Conservation (phyloP, 1,140 invertebrate species). For the Heliconius nattereri region DNA sequence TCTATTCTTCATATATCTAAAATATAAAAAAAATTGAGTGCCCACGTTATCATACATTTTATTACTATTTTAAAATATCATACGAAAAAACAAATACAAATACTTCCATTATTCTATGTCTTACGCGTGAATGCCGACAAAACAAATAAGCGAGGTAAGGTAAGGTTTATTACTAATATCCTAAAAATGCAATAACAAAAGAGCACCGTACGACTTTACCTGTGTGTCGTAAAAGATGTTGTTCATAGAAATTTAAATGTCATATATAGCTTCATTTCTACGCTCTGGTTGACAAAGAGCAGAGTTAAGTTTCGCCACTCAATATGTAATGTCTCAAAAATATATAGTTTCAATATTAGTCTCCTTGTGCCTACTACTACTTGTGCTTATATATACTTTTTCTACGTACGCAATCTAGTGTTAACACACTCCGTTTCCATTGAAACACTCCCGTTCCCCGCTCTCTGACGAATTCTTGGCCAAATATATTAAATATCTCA, state of each 20-base stretch:
- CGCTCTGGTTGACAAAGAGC: too few relatives aligned
- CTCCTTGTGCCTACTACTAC: too few relatives aligned
- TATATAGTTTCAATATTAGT: too few relatives aligned
- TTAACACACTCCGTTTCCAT: too few relatives aligned
- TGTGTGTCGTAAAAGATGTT: constrained; percentile 14
- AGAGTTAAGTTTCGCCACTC: not conserved
- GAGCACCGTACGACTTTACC: constrained; percentile 9
- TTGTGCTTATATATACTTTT: too few relatives aligned
- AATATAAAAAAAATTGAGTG: too few relatives aligned
- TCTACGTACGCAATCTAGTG: too few relatives aligned
- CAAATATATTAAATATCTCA: too few relatives aligned
- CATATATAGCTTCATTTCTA: not conserved
- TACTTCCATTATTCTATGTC: not conserved
- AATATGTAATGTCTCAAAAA: too few relatives aligned
- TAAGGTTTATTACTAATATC: constrained; percentile 27
- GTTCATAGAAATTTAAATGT: not conserved
- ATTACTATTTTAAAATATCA: not conserved
- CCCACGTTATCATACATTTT: not conserved
- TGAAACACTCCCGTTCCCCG: too few relatives aligned
- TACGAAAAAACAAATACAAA: not conserved
- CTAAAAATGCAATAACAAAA: constrained; percentile 12
- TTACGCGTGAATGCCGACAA: constrained; percentile 6
- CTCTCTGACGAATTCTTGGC: too few relatives aligned
- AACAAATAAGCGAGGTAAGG: not conserved
- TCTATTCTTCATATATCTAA: too few relatives aligned